Evolutionary conservation across 2,888 invertebrate species (phyloP).

Genomic region (Lithophane ornitopus): DNA sequence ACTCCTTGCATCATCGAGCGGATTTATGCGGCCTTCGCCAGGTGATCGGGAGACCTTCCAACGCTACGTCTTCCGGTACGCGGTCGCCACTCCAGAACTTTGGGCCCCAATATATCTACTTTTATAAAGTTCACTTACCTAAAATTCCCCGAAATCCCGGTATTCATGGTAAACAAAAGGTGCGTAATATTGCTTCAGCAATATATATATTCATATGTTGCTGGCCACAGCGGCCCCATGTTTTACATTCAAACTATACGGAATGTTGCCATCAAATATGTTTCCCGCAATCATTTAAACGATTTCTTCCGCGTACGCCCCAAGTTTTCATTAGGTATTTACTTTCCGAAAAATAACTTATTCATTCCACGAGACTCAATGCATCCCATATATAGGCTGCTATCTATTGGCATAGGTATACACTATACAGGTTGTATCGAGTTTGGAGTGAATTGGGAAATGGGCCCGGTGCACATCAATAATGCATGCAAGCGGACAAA

Average conservation of each 20-base stretch:
- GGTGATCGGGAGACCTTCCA: too few relatives aligned
- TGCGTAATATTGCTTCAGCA: neutral
- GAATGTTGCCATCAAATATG: neutral
- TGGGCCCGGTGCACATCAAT: slow-evolving; percentile 81
- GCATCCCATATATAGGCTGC: slow-evolving; percentile 10
- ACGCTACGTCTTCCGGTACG: too few relatives aligned
- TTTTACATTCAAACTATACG: neutral
- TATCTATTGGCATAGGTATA: slow-evolving; percentile 32
- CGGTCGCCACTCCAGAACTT: too few relatives aligned
- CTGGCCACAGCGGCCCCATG: neutral
- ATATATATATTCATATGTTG: neutral
- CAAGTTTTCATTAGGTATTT: neutral
- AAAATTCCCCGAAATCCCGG: neutral
- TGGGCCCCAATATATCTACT: too few relatives aligned
- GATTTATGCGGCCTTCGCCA: too few relatives aligned
- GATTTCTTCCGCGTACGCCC: neutral
- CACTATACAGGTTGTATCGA: slow-evolving; percentile 41
- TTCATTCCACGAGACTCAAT: slow-evolving; percentile 2
- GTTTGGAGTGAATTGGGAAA: slow-evolving; percentile 74
- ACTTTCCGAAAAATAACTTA: neutral
- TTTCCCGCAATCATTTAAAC: neutral
- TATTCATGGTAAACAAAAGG: neutral
- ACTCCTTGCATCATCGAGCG: too few relatives aligned
- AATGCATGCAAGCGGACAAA: slow-evolving; percentile 86
- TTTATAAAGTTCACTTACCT: neutral